A percentile compares a stretch with the other conserved stretches of the same genome.
These are phyloP conservation scores for Nematopogon swammerdamellus DNA, from an alignment of 2,888 invertebrate species.

Conservation along the genomic window DNA sequence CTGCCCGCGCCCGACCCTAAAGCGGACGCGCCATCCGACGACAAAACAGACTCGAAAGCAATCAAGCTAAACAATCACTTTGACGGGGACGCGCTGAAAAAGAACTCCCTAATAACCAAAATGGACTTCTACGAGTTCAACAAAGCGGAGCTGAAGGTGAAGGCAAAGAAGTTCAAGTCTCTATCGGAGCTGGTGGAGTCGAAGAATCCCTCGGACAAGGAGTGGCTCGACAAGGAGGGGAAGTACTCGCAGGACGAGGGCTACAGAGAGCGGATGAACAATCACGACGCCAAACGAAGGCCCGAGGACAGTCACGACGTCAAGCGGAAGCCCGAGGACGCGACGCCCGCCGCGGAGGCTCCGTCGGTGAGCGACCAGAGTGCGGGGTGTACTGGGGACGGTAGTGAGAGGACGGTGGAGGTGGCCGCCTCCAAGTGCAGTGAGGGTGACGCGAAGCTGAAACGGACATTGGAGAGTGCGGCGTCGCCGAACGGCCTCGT, in stretches of 20 bases:
- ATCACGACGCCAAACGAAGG: constrained; percentile 32
- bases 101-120: constrained; percentile 43
- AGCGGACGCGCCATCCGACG: too few species aligned
- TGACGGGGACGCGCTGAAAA: constrained; percentile 38
- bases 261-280: constrained; percentile 49
- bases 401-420: constrained; percentile 4
- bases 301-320: constrained; percentile 22
- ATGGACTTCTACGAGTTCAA: constrained; percentile 22
- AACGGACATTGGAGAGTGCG: constrained; percentile 48
- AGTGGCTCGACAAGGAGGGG: constrained; percentile 56
- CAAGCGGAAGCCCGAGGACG: constrained; percentile 14
- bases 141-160: constrained; percentile 36
- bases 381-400: constrained; percentile 5
- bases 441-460: too few species aligned
- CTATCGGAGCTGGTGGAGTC: constrained; percentile 27
- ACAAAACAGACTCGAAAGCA: constrained; percentile 21
- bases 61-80: constrained; percentile 38
- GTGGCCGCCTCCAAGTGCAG: too few species aligned
- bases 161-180: constrained; percentile 34
- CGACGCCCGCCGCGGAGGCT: constrained; percentile 7
- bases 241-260: constrained; percentile 50
- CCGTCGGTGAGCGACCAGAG: constrained; percentile 8
- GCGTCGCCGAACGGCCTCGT: constrained; percentile 57
- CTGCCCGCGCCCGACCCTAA: constrained; percentile 20
- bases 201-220: constrained; percentile 44